Evolutionary conservation across 1,140 invertebrate species (phyloP), one percentile per base, ranked within the genome.

Genomic region (Bilobella aurantiaca): DNA sequence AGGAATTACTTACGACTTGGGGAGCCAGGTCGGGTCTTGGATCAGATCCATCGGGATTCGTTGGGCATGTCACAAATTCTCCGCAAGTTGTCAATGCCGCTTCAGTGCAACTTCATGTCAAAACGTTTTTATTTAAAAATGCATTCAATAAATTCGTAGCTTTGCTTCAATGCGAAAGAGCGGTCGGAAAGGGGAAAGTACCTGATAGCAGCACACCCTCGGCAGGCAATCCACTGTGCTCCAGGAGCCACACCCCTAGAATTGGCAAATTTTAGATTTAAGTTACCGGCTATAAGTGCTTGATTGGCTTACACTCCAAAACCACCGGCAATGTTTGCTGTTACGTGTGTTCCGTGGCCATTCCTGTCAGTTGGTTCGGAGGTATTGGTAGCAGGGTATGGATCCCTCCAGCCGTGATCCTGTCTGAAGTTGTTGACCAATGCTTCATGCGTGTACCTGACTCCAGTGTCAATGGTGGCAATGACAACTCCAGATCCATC

Each of bases 381-480:
- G 18, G 8, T 42, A 8, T 18, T 8, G 34, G 34, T 42, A 8
- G 18, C 8, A n/a, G n/a, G n/a, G 34, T 42, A 42, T 12, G 67
- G 67, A 21, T 64, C 67, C 18, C 1, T 57, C 67, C 67, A 68
- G 25, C 62, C 62, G 42, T 64, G 29, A n/a, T 3, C 21, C 5
- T 30, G 42, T 5, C 30, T 18, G 12, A 42, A 65, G 29, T 68
- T 68, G 31, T 5, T 14, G 14, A 1, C 18, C 8, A 68, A 23
- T 23, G 30, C 31, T 21, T 46, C 30, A 23, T 68, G 67, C 1
- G 58, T 53, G 8, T 23, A 23, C 1, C 49, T 34, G 23, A 64
- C 67, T 18, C 67, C 67, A 16, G 67, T 65, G 47, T 65, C 67
- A 42, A 68, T 65, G 28, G 37, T 23, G 28, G 30, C 67, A 2